Evolutionary conservation across 2,797 vertebrate genomes (phyloP).

Genomic region (Heliangelus exortis): DNA sequence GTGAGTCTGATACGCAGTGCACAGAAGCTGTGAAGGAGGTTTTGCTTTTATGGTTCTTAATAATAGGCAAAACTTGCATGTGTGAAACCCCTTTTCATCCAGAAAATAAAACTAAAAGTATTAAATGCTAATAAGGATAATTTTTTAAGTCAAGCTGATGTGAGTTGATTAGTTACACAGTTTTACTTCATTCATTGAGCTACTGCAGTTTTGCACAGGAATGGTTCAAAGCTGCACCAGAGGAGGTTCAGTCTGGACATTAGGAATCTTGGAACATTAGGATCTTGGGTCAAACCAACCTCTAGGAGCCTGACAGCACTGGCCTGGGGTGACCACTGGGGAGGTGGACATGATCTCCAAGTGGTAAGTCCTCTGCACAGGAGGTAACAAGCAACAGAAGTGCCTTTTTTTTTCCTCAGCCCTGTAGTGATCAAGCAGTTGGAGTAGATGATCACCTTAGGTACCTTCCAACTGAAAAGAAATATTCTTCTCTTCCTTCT

Average conservation of each 20-base stretch:
- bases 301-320: too few species aligned
- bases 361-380: too few species aligned
- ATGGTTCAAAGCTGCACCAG: neutral
- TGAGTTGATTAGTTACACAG: neutral
- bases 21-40: neutral
- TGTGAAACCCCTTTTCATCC: neutral
- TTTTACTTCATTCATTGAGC: neutral
- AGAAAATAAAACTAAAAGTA: neutral
- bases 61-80: neutral
- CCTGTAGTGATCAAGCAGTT: too few species aligned
- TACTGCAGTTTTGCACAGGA: neutral
- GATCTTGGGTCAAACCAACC: too few species aligned
- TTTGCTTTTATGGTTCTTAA: neutral
- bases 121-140: neutral
- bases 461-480: too few species aligned
- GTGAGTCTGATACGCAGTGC: neutral
- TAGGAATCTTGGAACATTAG: neutral
- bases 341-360: too few species aligned
- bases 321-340: too few species aligned
- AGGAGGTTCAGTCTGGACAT: neutral
- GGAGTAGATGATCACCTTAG: too few species aligned
- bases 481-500: too few species aligned
- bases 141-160: neutral
- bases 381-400: too few species aligned
- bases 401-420: too few species aligned